A percentile compares a stretch with the other conserved stretches of the same genome.
Evolutionary conservation across 2,113 vertebrate genomes (phyloP).

Genomic region (Mormyrus lacerda): DNA sequence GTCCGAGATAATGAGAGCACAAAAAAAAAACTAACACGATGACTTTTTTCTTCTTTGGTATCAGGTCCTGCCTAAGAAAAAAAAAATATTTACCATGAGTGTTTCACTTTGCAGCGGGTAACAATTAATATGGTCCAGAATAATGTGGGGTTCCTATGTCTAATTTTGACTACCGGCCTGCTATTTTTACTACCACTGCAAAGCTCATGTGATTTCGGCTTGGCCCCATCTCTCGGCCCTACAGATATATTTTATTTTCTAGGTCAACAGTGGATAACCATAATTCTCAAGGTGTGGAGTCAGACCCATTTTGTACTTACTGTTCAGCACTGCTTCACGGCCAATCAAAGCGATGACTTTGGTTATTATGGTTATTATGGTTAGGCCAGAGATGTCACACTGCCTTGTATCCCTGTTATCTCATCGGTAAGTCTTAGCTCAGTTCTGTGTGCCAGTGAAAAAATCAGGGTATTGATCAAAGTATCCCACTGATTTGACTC

Average conservation of each 20-base stretch:
- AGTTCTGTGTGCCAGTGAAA: background rate
- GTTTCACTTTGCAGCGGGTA: background rate
- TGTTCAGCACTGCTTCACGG: background rate
- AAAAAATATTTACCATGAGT: background rate
- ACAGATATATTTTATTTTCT: background rate
- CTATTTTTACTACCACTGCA: background rate
- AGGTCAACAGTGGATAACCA: background rate
- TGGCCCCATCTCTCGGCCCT: background rate
- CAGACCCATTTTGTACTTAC: background rate
- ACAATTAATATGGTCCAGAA: background rate
- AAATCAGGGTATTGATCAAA: background rate
- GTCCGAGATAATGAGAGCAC: background rate
- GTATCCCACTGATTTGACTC: background rate
- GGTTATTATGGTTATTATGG: background rate
- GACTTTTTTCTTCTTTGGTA: background rate
- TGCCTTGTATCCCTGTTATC: background rate
- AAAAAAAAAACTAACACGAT: background rate
- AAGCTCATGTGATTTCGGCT: background rate
- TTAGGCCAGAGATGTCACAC: background rate
- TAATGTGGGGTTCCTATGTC: background rate
- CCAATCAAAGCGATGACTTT: background rate
- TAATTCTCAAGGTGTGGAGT: background rate
- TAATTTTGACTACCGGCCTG: background rate
- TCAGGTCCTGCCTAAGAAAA: background rate
- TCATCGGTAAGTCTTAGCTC: background rate